phyloP scores from a whole-genome alignment of 1,140 invertebrate genomes.

The Cotesia typhae region DNA sequence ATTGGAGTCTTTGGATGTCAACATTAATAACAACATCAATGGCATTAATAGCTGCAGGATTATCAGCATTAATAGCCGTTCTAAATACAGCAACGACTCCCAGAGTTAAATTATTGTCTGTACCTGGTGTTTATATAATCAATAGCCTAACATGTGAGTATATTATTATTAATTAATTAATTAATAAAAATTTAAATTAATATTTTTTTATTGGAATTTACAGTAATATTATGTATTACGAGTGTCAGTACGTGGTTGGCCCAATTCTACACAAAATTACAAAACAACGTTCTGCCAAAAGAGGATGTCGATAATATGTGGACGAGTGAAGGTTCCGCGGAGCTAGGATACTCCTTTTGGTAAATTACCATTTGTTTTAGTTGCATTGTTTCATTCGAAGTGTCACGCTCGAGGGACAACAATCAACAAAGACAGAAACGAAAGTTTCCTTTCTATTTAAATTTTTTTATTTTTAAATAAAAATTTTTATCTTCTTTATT shows the following conservation, averaged over 20 bases:
- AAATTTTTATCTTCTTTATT: too few relatives aligned
- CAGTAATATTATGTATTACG: slow-evolving; percentile 76
- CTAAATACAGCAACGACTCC: slow-evolving; percentile 82
- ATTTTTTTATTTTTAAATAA: too few relatives aligned
- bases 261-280: slow-evolving; percentile 78
- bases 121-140: slow-evolving; percentile 83
- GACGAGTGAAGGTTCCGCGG: slow-evolving; percentile 75
- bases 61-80: slow-evolving; percentile 78
- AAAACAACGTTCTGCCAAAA: slow-evolving; percentile 79
- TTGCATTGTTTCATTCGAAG: neutral
- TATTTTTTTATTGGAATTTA: slow-evolving; percentile 59
- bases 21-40: slow-evolving; percentile 73
- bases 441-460: neutral
- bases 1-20: slow-evolving; percentile 76
- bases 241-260: slow-evolving; percentile 78
- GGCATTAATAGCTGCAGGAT: slow-evolving; percentile 73
- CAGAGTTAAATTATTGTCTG: slow-evolving; percentile 75
- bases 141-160: slow-evolving; percentile 79
- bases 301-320: slow-evolving; percentile 79
- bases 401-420: slow-evolving; percentile 22
- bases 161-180: too few relatives aligned
- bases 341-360: slow-evolving; percentile 83
- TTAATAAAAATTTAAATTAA: slow-evolving; percentile 28
- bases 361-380: slow-evolving; percentile 51
- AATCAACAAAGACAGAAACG: slow-evolving; percentile 24